Conservation (phyloP, 2,888 invertebrate genomes). For the Caenorhabditis sp. region DNA sequence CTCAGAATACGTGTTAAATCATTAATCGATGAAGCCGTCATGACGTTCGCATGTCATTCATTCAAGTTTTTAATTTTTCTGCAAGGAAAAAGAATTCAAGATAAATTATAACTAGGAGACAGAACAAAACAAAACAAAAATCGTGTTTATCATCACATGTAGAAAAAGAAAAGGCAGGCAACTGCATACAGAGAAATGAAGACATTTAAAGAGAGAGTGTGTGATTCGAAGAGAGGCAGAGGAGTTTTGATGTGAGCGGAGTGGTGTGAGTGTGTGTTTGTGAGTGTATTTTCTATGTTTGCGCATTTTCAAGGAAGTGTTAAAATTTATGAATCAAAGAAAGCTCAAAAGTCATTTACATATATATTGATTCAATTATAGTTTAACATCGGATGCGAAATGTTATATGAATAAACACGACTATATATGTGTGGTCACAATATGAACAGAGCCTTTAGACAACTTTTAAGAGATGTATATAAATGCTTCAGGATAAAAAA, state of each 20-base stretch:
- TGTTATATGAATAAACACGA: no score
- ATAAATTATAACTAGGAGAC: neutral
- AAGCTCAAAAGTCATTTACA: neutral
- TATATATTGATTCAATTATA: neutral
- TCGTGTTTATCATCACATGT: neutral
- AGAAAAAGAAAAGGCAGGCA: slow-evolving; percentile 1
- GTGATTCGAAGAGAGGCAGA: neutral
- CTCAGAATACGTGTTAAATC: neutral
- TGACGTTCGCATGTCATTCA: neutral
- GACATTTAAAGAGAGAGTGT: neutral
- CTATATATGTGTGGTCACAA: no score
- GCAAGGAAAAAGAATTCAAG: neutral
- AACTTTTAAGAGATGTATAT: no score
- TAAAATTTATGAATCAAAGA: neutral
- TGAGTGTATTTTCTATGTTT: neutral
- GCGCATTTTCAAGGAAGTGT: neutral
- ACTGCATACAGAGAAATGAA: neutral
- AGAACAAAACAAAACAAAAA: neutral
- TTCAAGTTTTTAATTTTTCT: neutral
- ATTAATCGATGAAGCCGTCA: neutral
- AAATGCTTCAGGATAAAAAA: no score
- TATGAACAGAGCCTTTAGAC: no score
- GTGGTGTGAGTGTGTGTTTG: neutral
- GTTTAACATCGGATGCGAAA: neutral
- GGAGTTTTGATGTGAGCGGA: neutral